A percentile compares a stretch with the other conserved stretches of the same genome.
These are phyloP conservation scores for Leiothrix lutea DNA, from an alignment of 2,113 vertebrate species.

Conservation along the genomic window DNA sequence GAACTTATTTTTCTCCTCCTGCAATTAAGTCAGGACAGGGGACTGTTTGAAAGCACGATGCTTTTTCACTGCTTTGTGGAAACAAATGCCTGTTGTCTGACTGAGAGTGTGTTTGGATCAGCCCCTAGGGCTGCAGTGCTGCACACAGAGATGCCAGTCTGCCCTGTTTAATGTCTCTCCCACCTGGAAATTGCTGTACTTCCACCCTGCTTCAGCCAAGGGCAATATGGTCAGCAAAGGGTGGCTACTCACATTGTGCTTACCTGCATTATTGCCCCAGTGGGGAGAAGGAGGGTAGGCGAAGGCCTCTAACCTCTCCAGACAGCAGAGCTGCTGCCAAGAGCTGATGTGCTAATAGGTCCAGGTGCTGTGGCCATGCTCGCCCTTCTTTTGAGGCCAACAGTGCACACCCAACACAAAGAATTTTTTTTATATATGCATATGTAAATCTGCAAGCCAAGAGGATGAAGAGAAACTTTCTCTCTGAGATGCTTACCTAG, in stretches of 20 bases:
- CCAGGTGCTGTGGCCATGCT: neutral
- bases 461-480: neutral
- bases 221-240: neutral
- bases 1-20: neutral
- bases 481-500: neutral
- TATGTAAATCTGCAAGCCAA: neutral
- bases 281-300: neutral
- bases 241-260: neutral
- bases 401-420: fast-evolving
- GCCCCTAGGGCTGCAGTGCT: neutral
- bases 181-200: neutral
- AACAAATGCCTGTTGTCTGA: neutral
- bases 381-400: neutral
- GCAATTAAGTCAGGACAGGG: neutral
- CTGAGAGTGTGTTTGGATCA: neutral
- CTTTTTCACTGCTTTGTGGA: neutral
- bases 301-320: neutral
- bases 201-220: neutral
- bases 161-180: neutral
- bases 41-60: neutral
- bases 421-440: neutral
- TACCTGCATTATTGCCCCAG: neutral
- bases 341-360: neutral
- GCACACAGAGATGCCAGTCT: neutral
- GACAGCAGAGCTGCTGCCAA: neutral